Base-by-base conservation (phyloP, 2,797 vertebrate species). In the Hydrocynus forskahlii region DNA sequence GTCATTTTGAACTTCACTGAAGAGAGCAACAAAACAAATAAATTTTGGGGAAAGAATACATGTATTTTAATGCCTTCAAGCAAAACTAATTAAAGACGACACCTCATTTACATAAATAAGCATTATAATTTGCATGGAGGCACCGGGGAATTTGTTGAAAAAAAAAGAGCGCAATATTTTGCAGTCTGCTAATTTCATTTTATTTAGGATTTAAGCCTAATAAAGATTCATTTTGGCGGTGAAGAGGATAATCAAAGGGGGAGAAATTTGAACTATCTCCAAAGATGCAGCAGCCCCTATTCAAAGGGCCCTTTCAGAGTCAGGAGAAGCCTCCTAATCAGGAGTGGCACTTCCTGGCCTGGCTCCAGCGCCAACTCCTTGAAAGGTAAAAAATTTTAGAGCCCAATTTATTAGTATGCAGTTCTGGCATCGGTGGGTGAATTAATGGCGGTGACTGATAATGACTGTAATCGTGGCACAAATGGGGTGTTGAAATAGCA, bases 401-500 rank as follows among this genome's bases (percentile, higher is more conserved):
- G 94, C 90, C 92, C 91, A 93, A 94, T 94, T 94, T 95, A 95
- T 95, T 95, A 95, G 94, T 93, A 95, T 95, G 93, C 94, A 93
- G 93, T 94, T 93, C 92, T 93, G 91, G 92, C 93, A 93, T 94
- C 91, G 91, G 91, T 92, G 90, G 89, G 92, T 94, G 92, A 95
- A 95, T 95, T 95, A 95, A 95, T 95, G 94, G 93, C 89, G 92
- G 92, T 94, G 93, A 94, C 94, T 95, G 94, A 95, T 95, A 95
- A 95, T 95, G 93, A 94, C 94, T 94, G 94, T 95, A 95, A 95
- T 95, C 92, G 93, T 94, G 92, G 94, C 94, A 95, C 93, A 95
- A 95, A 95, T 95, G 94, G 94, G 94, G 94, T 95, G 94, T 95
- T 95, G 94, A 95, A 95, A 95, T 95, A 95, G 94, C 94, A 95